Evolutionary conservation across 2,797 vertebrate genomes (phyloP).

Genomic region (Diplodus puntazzo): DNA sequence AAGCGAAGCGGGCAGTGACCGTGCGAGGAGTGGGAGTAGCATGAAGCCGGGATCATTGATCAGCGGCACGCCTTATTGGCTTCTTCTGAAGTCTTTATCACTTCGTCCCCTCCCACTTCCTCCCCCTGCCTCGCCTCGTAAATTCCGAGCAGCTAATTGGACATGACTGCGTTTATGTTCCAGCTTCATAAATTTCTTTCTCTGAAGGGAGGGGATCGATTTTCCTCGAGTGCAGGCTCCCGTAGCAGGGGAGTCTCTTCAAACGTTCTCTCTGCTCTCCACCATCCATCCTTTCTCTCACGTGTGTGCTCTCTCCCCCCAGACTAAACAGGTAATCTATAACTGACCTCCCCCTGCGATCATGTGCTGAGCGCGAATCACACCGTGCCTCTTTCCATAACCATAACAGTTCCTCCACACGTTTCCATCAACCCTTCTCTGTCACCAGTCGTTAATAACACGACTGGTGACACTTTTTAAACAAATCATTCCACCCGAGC

Average conservation of each 20-base stretch:
- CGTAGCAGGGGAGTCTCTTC: constrained; percentile 64
- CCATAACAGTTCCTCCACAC: constrained; percentile 23
- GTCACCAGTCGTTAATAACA: constrained; percentile 30
- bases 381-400: constrained; percentile 15
- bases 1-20: constrained; percentile 19
- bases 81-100: constrained; percentile 82
- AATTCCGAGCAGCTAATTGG: constrained; percentile 84
- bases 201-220: constrained; percentile 83
- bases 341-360: constrained; percentile 55
- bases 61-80: constrained; percentile 78
- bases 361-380: constrained; percentile 39
- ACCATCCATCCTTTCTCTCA: constrained; percentile 43
- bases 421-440: constrained; percentile 26
- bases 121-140: constrained; percentile 72
- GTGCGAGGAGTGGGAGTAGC: constrained; percentile 51
- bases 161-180: constrained; percentile 86
- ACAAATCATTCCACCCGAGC: constrained; percentile 35
- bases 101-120: constrained; percentile 74
- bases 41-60: constrained; percentile 76
- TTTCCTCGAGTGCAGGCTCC: constrained; percentile 79
- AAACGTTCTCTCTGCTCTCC: constrained; percentile 46
- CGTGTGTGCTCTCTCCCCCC: constrained; percentile 18
- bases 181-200: constrained; percentile 86
- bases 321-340: constrained; percentile 72
- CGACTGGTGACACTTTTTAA: constrained; percentile 16